Evolutionary conservation across 1,140 invertebrate species (phyloP).

Genomic region (Meloidogyne hapla): DNA sequence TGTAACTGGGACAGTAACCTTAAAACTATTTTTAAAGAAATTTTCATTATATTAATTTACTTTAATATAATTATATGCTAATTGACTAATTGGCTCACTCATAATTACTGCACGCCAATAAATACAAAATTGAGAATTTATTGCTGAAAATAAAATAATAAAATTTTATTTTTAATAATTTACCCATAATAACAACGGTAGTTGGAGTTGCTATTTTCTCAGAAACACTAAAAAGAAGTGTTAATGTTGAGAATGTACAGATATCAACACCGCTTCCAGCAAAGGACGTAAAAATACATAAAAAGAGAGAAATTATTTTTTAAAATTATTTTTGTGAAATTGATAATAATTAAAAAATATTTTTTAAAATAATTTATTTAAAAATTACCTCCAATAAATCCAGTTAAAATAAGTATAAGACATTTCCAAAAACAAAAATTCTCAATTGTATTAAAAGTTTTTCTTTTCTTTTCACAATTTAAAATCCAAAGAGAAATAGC

Average conservation of each 20-base stretch:
- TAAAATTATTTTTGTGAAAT: constrained; percentile 11
- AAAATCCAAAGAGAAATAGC: constrained; percentile 40
- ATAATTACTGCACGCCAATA: constrained; percentile 63
- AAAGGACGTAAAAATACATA: constrained; percentile 59
- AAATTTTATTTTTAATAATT: not conserved
- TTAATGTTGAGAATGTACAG: constrained; percentile 54
- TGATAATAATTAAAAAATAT: not conserved
- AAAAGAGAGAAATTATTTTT: constrained; percentile 22
- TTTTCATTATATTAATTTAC: constrained; percentile 17
- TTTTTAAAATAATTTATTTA: not conserved
- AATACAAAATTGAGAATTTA: constrained; percentile 55
- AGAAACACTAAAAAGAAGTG: constrained; percentile 60
- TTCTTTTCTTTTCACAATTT: constrained; percentile 38
- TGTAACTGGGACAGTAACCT: constrained; percentile 59
- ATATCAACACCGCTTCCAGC: constrained; percentile 60
- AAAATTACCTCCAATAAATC: constrained; percentile 41
- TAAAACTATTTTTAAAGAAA: not conserved
- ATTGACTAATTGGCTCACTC: constrained; percentile 48
- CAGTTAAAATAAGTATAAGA: constrained; percentile 33
- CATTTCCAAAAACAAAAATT: constrained; percentile 34
- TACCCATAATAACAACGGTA: constrained; percentile 60
- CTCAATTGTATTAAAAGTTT: constrained; percentile 34
- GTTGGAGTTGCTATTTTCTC: constrained; percentile 64
- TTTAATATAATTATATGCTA: constrained; percentile 58
- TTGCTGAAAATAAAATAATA: constrained; percentile 35